Base-by-base conservation (phyloP, 2,113 vertebrate species). In the Muntiacus reevesi region DNA sequence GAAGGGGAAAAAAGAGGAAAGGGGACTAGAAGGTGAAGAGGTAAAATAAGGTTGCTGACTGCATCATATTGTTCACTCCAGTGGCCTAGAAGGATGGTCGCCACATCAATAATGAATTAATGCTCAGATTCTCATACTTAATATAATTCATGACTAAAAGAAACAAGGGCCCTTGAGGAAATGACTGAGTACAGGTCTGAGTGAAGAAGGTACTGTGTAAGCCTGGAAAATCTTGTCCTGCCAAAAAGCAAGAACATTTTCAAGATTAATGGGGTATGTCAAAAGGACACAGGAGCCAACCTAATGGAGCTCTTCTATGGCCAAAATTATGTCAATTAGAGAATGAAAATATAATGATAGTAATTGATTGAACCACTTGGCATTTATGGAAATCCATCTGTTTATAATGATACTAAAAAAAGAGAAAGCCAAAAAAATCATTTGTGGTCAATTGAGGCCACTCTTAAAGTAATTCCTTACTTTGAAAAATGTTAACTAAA, bases 401-500 rank as follows among this genome's bases (percentile, higher is more conserved):
- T 87, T 50, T 88, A 33, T 33, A 87, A 76, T 33, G 50, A 94
- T 33, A 67, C 27, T 78, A 5, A 92, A 55, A 92, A 91, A 60
- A 91, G 60, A 88, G n/a, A 89, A 82, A 67, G 47, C 6, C 25
- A 55, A 74, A 71, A 76, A 84, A 91, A 36, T 82, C 33, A 54
- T 93, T 79, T 83, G 55, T 55, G 74, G 62, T 52, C 59, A 64
- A 55, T 23, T 36, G 12, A 95, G 36, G 40, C 8, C 15, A 88
- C 28, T 89, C 36, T 36, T 84, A 50, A 95, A 62, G 64, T 6
- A 88, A 45, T 19, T 94, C 57, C 27, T 97, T 78, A 30, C 9
- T 91, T 67, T 40, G 19, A 60, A 86, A 90, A 47, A 27, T 64
- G 36, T 95, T 88, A 91, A 84, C 57, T 74, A 92, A 96, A 95